These are phyloP conservation scores for Teleogryllus oceanicus DNA, from an alignment of 2,888 invertebrate species.

Conservation along the genomic window DNA sequence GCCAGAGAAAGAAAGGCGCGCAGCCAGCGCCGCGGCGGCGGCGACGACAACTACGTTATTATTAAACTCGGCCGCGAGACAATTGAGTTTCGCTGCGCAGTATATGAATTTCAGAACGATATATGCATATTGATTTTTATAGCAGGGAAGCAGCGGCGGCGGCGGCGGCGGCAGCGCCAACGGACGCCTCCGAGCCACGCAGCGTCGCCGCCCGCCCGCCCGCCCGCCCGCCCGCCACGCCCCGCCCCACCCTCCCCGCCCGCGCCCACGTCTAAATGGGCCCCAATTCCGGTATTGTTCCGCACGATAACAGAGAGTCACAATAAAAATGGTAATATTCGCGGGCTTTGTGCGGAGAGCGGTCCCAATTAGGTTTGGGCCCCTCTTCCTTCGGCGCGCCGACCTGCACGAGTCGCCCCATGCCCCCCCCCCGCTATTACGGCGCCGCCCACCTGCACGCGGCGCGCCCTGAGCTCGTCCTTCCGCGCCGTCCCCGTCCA, in stretches of 20 bases:
- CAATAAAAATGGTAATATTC: constrained; percentile 36
- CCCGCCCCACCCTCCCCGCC: neutral
- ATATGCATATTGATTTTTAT: constrained; percentile 33
- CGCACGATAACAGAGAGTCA: constrained; percentile 34
- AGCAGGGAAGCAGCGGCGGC: constrained; percentile 22
- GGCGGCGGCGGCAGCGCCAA: neutral
- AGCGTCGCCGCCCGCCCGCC: neutral
- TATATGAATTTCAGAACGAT: constrained; percentile 31
- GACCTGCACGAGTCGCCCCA: too few species aligned
- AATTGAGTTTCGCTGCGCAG: constrained; percentile 31
- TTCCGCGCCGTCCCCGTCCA: neutral
- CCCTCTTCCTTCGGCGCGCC: too few species aligned
- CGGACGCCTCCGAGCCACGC: neutral
- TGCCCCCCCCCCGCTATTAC: too few species aligned
- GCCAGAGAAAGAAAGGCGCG: neutral
- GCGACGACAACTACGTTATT: constrained; percentile 30
- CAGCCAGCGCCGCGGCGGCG: neutral
- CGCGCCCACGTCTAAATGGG: constrained; percentile 31
- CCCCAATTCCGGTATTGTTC: constrained; percentile 35
- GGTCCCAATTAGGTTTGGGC: constrained; percentile 10
- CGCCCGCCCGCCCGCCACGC: neutral
- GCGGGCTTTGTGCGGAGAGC: constrained; percentile 29
- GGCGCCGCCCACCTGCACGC: neutral
- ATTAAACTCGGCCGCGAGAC: constrained; percentile 31
- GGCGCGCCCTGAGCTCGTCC: neutral